These are phyloP conservation scores for Cryptophagus acutangulus DNA, from an alignment of 2,888 invertebrate species.

Conservation along the genomic window DNA sequence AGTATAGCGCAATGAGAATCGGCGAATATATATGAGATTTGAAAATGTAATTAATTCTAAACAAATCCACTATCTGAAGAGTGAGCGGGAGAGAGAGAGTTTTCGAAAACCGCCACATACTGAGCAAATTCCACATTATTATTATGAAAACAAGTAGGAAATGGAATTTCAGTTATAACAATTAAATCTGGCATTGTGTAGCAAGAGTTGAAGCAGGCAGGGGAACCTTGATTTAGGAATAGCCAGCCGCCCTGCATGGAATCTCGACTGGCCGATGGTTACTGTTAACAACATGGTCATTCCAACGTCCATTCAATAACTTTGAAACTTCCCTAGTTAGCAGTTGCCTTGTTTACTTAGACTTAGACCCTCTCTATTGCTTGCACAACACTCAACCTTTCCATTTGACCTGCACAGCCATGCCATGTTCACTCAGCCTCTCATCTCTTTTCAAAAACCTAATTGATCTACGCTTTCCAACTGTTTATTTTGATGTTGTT, in stretches of 20 bases:
- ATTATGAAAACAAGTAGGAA: constrained; percentile 38
- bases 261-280: constrained; percentile 13
- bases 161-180: constrained; percentile 38
- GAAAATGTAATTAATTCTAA: constrained; percentile 20
- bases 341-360: constrained; percentile 44
- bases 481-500: constrained; percentile 1
- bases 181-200: constrained; percentile 37
- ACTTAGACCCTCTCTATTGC: constrained; percentile 11
- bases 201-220: too few relatives aligned
- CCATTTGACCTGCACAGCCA: constrained; percentile 4
- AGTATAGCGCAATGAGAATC: too few relatives aligned
- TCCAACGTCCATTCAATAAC: constrained; percentile 44
- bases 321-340: constrained; percentile 45
- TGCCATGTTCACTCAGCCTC: background rate
- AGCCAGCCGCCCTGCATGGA: constrained; percentile 23
- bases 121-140: constrained; percentile 36
- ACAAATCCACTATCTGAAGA: constrained; percentile 11
- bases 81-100: constrained; percentile 9
- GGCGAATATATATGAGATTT: too few relatives aligned
- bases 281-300: constrained; percentile 24
- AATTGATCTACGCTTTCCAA: background rate
- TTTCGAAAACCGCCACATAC: constrained; percentile 23
- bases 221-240: constrained; percentile 37
- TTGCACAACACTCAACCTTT: constrained; percentile 7
- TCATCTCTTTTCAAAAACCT: constrained; percentile 4